phyloP scores from a whole-genome alignment of 1,140 invertebrate genomes.

The Caenorhabditis brenneri region DNA sequence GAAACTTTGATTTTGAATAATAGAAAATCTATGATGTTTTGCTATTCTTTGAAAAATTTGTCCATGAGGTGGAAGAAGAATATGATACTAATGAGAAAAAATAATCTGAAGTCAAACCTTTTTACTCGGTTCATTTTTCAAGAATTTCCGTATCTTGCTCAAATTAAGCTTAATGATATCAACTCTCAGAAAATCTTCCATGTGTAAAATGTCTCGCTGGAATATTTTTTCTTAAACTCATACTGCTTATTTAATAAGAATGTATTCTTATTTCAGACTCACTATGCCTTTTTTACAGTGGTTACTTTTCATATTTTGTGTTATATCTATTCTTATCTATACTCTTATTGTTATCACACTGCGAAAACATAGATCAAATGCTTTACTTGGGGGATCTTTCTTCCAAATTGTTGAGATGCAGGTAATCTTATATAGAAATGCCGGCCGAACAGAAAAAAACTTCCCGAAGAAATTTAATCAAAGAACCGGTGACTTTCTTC shows the following conservation, averaged over 20 bases:
- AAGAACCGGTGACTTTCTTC: background rate
- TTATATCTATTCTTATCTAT: background rate
- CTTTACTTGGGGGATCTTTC: background rate
- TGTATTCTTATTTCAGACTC: background rate
- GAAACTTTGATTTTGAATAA: no score
- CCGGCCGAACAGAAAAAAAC: no score
- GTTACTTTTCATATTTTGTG: background rate
- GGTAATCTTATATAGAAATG: background rate
- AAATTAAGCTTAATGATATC: no score
- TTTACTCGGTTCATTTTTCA: no score
- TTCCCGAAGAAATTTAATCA: background rate
- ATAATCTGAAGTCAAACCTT: no score
- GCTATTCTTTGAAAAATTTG: no score
- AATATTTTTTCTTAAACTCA: background rate
- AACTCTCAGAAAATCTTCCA: no score
- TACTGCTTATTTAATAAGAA: background rate
- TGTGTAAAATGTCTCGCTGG: no score
- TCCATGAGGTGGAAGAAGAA: no score
- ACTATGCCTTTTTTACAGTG: slow-evolving; percentile 3
- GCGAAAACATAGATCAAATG: background rate
- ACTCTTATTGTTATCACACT: slow-evolving; percentile 1
- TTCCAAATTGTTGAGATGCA: slow-evolving; percentile 16
- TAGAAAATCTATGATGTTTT: no score
- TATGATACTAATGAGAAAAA: no score
- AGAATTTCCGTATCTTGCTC: no score